These are phyloP conservation scores for Lasioglossum calceatum DNA, from an alignment of 2,888 invertebrate genomes.

Conservation along the genomic window DNA sequence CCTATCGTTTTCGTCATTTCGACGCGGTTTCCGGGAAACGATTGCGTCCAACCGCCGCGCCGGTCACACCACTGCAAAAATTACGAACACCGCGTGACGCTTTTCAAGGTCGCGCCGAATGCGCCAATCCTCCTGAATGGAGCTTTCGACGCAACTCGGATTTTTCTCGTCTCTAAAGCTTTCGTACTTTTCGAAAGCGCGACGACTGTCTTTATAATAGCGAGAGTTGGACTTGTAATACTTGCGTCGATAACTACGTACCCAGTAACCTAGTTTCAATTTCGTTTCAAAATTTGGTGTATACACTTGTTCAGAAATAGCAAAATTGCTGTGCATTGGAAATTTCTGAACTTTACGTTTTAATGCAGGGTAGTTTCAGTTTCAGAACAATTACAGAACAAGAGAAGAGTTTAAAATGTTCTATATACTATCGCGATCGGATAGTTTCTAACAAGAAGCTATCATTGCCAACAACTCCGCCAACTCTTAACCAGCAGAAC, in stretches of 20 bases:
- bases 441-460: neutral
- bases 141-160: neutral
- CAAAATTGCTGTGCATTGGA: neutral
- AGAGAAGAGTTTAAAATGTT: neutral
- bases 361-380: neutral
- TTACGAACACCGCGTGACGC: conserved; percentile 53
- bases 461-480: neutral
- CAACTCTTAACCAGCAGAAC: neutral
- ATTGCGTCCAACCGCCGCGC: conserved; percentile 46
- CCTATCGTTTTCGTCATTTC: neutral
- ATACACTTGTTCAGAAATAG: neutral
- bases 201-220: neutral
- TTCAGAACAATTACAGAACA: neutral
- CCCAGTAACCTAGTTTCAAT: neutral
- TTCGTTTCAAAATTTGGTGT: neutral
- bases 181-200: neutral
- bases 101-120: conserved; percentile 46
- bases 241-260: neutral
- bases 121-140: conserved; percentile 15
- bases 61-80: conserved; percentile 51
- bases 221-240: neutral
- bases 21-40: conserved; percentile 61
- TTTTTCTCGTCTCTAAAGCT: neutral
- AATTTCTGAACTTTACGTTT: neutral
- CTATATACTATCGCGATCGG: neutral